Evolutionary conservation across 2,797 vertebrate genomes (phyloP).

Genomic region (Sebastes jordani): DNA sequence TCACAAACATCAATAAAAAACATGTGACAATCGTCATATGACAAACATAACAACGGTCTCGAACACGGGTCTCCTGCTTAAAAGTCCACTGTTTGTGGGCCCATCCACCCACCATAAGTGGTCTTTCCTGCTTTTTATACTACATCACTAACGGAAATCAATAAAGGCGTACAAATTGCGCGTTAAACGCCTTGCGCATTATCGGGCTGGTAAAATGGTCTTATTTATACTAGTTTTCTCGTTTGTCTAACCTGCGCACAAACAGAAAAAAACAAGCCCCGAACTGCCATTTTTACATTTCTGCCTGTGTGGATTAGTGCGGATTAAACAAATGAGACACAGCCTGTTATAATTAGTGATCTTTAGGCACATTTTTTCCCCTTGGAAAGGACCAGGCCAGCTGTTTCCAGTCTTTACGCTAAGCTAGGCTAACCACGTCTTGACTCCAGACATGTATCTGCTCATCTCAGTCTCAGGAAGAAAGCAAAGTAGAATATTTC

Average conservation of each 20-base stretch:
- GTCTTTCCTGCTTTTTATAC: no score
- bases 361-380: neutral
- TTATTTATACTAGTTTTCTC: neutral
- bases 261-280: neutral
- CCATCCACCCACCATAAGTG: no score
- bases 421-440: neutral
- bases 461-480: neutral
- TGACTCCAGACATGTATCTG: neutral
- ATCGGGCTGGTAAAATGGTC: neutral
- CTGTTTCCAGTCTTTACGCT: neutral
- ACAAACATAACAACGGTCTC: no score
- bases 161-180: no score
- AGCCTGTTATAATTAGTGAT: neutral
- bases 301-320: neutral
- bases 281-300: neutral
- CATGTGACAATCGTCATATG: no score
- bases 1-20: no score
- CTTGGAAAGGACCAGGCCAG: no score
- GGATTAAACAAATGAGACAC: neutral
- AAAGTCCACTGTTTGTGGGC: no score
- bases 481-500: neutral
- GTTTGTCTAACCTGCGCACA: neutral
- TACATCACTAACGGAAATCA: no score
- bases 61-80: no score
- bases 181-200: no score